These are phyloP conservation scores for Pegoplata infirma DNA, from an alignment of 2,888 invertebrate genomes.

Conservation along the genomic window DNA sequence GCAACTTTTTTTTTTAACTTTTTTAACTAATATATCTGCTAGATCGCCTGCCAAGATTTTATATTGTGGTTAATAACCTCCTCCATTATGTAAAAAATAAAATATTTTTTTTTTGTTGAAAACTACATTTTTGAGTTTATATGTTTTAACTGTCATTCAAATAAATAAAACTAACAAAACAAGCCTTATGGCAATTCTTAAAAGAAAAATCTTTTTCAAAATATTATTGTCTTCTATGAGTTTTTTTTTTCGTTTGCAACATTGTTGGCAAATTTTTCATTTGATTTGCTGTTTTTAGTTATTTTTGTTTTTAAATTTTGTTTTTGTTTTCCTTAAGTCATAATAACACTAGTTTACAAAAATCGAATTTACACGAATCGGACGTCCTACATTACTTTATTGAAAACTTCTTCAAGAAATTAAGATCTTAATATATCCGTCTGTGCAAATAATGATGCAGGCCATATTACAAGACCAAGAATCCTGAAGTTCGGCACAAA, in stretches of 20 bases:
- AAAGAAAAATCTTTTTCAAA: conserved; percentile 36
- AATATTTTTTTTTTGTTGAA: conserved; percentile 3
- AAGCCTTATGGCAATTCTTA: conserved; percentile 39
- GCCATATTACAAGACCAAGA: too few species aligned
- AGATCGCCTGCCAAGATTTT: neutral
- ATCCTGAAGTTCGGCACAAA: too few species aligned
- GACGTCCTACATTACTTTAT: too few species aligned
- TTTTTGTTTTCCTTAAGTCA: too few species aligned
- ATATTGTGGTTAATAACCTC: conserved; percentile 36
- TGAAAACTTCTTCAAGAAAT: too few species aligned
- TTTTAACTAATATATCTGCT: neutral
- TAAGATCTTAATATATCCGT: too few species aligned
- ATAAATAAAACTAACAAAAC: conserved; percentile 1
- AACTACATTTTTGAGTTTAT: neutral
- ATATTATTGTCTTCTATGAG: too few species aligned
- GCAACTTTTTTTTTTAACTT: too few species aligned
- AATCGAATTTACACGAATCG: too few species aligned
- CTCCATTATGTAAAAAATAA: conserved; percentile 43
- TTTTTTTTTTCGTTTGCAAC: conserved; percentile 1
- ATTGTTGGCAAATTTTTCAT: neutral
- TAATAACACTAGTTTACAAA: too few species aligned
- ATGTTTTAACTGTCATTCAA: conserved; percentile 56
- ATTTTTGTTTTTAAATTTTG: neutral
- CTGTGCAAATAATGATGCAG: too few species aligned
- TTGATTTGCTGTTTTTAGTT: conserved; percentile 30